A percentile compares a stretch with the other conserved stretches of the same genome.
Conservation (phyloP, 2,113 vertebrate species). For the Nibea coibor region DNA sequence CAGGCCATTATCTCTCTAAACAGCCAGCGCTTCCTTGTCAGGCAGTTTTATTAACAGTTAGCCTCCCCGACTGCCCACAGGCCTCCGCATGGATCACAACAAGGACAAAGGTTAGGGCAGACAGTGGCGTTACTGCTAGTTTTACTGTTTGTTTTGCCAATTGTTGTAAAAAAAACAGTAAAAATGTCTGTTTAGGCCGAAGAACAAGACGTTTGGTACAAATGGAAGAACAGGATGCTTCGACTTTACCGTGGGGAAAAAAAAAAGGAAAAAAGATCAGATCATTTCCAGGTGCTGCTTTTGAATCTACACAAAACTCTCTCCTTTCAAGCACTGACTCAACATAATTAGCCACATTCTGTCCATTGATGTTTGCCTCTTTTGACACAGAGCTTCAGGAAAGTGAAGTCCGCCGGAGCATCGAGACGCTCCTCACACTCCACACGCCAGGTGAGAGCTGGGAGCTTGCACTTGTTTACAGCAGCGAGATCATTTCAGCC, state of each 20-base stretch:
- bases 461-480: conserved; percentile 60
- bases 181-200: conserved; percentile 6
- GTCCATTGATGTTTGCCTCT: conserved; percentile 47
- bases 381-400: conserved; percentile 37
- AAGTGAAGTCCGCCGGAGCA: conserved; percentile 26
- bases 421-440: conserved; percentile 42
- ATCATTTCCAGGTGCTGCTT: conserved; percentile 41
- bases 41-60: conserved; percentile 53
- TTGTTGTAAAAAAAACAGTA: conserved; percentile 11
- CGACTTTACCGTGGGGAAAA: not conserved
- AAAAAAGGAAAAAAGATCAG: not conserved
- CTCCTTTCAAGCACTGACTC: conserved; percentile 21
- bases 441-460: conserved; percentile 33
- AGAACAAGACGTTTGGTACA: conserved; percentile 16
- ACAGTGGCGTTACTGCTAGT: conserved; percentile 17
- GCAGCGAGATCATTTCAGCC: conserved; percentile 51
- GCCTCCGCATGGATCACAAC: conserved; percentile 39
- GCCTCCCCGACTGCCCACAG: conserved; percentile 39
- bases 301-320: conserved; percentile 21
- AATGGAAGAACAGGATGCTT: conserved; percentile 7
- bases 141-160: conserved; percentile 26
- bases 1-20: conserved; percentile 66
- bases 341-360: conserved; percentile 47
- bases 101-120: conserved; percentile 31
- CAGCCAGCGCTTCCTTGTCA: conserved; percentile 56